phyloP scores from a whole-genome alignment of 2,113 vertebrate genomes.

The Ceyx margarethae region DNA sequence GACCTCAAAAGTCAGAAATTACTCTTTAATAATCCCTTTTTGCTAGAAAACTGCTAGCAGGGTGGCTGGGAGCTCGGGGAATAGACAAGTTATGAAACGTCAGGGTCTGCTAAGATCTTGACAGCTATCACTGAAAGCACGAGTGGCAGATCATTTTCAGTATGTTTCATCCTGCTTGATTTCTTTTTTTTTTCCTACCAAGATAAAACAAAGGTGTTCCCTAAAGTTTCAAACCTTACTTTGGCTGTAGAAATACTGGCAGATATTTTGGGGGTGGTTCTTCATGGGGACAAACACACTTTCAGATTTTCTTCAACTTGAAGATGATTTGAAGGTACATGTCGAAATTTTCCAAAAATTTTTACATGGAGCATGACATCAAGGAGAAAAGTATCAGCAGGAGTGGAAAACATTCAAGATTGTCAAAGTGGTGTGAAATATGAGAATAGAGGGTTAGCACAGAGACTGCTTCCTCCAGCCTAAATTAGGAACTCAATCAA shows the following conservation, averaged over 20 bases:
- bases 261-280: background rate
- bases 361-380: background rate
- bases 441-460: background rate
- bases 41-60: background rate
- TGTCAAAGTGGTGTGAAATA: constrained; percentile 40
- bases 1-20: background rate
- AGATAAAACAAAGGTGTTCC: background rate
- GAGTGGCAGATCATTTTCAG: background rate
- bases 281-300: background rate
- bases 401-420: background rate
- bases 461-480: background rate
- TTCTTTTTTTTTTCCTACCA: background rate
- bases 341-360: background rate
- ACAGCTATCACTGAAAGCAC: background rate
- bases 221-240: background rate
- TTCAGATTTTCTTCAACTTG: background rate
- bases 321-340: background rate
- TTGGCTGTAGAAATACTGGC: background rate
- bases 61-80: background rate
- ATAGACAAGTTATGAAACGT: background rate
- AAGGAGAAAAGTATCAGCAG: background rate
- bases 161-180: background rate
- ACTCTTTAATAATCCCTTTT: background rate
- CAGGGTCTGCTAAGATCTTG: background rate
- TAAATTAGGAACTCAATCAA: background rate